phyloP scores from a whole-genome alignment of 2,797 vertebrate species.

The Gallirallus australis region DNA sequence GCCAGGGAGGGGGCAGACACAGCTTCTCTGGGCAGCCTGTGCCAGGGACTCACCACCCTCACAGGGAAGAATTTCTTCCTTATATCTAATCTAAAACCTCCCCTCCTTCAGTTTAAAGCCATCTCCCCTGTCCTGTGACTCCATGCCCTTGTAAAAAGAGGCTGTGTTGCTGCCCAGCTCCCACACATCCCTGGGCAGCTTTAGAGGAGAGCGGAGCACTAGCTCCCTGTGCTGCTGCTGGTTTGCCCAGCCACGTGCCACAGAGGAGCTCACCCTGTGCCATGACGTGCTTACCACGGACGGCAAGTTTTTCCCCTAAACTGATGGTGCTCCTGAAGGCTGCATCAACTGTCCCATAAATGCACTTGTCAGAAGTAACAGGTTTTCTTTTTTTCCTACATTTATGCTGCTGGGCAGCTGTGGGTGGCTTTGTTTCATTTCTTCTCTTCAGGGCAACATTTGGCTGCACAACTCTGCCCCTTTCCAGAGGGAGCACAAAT shows the following conservation, averaged over 20 bases:
- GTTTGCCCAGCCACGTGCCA: neutral
- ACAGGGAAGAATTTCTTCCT: too few species aligned
- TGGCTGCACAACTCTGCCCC: neutral
- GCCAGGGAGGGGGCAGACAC: too few species aligned
- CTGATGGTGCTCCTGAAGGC: neutral
- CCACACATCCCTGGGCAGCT: neutral
- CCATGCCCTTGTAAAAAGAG: too few species aligned
- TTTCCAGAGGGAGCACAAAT: neutral
- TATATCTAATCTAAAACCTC: too few species aligned
- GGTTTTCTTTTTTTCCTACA: neutral
- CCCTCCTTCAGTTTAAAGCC: too few species aligned
- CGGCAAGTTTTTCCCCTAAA: neutral
- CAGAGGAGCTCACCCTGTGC: neutral
- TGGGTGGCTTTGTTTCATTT: neutral
- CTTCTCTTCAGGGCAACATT: neutral
- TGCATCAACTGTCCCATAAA: neutral
- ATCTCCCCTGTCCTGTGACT: too few species aligned
- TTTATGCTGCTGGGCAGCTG: neutral
- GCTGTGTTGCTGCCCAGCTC: fast-evolving
- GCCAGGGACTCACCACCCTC: too few species aligned
- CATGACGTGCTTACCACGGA: neutral
- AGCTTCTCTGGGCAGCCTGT: too few species aligned
- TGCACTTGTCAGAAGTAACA: neutral
- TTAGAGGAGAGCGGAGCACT: fast-evolving
- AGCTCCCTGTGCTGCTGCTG: fast-evolving